Percentiles rank a stretch among this genome's conserved stretches.
phyloP scores from a whole-genome alignment of 2,797 vertebrate species.

The Poecilia gillii region DNA sequence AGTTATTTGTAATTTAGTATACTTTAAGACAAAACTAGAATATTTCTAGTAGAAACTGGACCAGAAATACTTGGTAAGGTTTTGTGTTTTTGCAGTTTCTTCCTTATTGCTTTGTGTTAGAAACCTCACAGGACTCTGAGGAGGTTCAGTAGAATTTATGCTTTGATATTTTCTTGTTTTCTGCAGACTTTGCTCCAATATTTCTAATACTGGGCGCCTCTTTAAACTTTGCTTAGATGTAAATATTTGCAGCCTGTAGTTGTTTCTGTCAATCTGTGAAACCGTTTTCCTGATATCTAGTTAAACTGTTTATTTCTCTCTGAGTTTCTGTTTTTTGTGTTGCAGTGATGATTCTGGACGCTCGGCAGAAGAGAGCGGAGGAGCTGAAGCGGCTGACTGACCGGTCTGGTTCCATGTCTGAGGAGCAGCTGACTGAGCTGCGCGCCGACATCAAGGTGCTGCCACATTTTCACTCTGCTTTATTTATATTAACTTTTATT shows the following conservation, averaged over 20 bases:
- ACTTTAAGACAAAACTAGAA: too few species aligned
- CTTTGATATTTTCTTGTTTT: background rate
- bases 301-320: too few species aligned
- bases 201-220: background rate
- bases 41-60: too few species aligned
- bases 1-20: too few species aligned
- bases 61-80: too few species aligned
- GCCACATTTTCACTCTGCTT: background rate
- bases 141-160: background rate
- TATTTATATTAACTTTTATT: background rate
- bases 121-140: background rate
- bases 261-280: background rate
- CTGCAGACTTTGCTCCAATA: background rate
- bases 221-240: background rate
- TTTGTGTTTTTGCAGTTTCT: too few species aligned
- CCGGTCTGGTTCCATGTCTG: constrained; percentile 89
- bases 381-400: constrained; percentile 90
- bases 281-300: background rate
- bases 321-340: constrained; percentile 29
- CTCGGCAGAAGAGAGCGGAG: constrained; percentile 92
- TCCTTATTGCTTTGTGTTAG: background rate
- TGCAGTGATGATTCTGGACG: constrained; percentile 88
- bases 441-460: constrained; percentile 93
- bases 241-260: background rate
- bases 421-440: constrained; percentile 92